Conservation (phyloP, 2,888 invertebrate species). For the Perizoma affinitatum region DNA sequence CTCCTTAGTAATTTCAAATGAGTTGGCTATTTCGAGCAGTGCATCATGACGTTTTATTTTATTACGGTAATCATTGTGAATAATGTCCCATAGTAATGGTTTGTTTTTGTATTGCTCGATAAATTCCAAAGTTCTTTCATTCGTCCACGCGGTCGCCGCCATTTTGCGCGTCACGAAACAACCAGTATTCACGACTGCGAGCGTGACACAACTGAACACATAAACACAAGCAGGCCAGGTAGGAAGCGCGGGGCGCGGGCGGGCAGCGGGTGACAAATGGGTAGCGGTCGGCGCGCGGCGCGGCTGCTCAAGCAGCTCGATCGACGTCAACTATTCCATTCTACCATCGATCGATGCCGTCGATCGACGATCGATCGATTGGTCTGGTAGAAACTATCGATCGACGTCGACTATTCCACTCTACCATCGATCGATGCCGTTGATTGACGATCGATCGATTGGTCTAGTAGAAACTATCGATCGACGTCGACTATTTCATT, state of each 20-base stretch:
- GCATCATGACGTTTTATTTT: constrained; percentile 42
- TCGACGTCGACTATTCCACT: constrained; percentile 14
- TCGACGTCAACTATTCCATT: constrained; percentile 6
- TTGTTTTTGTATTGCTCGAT: constrained; percentile 46
- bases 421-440: too few species aligned
- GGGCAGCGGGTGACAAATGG: constrained; percentile 2
- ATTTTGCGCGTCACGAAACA: constrained; percentile 10
- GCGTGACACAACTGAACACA: constrained; percentile 11
- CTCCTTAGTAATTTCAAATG: constrained; percentile 39
- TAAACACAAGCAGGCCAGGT: constrained; percentile 8
- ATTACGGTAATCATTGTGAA: constrained; percentile 42
- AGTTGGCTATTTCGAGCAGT: constrained; percentile 38
- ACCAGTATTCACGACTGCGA: constrained; percentile 16
- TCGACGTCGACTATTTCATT: constrained; percentile 13
- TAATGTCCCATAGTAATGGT: constrained; percentile 46
- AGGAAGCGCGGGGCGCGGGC: constrained; percentile 6
- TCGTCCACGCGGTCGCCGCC: constrained; percentile 44
- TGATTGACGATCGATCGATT: too few species aligned
- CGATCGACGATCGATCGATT: constrained; percentile 15
- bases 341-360: constrained; percentile 5
- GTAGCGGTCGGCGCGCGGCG: constrained; percentile 13
- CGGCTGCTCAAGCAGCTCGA: constrained; percentile 14
- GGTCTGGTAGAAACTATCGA: constrained; percentile 19
- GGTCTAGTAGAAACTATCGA: constrained; percentile 17
- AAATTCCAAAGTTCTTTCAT: constrained; percentile 47